Evolutionary conservation across 2,888 invertebrate genomes (phyloP).

Genomic region (Hartigia nigra): DNA sequence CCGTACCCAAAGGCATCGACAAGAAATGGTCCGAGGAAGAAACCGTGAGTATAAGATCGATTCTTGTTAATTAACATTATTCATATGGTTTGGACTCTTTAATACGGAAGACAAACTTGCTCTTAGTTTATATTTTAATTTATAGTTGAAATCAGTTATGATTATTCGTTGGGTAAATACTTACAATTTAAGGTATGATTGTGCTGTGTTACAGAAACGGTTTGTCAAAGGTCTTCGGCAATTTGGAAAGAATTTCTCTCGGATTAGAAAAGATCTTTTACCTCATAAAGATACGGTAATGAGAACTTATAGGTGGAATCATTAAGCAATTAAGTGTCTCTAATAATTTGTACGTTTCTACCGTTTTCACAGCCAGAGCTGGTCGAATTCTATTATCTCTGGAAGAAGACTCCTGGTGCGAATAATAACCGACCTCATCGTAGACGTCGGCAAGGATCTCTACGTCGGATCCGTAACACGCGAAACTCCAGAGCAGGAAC

Average conservation of each 20-base stretch:
- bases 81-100: background rate
- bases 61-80: constrained; percentile 8
- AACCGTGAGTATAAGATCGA: constrained; percentile 69
- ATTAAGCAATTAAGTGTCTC: constrained; percentile 2
- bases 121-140: background rate
- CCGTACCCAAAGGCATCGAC: constrained; percentile 95
- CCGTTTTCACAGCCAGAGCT: constrained; percentile 79
- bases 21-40: constrained; percentile 99
- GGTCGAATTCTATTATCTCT: constrained; percentile 98
- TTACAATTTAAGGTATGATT: background rate
- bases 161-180: background rate
- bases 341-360: background rate
- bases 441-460: constrained; percentile 86
- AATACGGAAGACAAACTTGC: background rate
- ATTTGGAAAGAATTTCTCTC: constrained; percentile 99
- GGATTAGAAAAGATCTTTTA: constrained; percentile 94
- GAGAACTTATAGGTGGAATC: background rate
- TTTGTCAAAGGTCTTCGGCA: constrained; percentile 98
- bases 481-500: constrained; percentile 86
- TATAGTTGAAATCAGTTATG: background rate
- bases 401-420: constrained; percentile 99
- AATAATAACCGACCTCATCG: constrained; percentile 96
- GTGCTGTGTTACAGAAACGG: constrained; percentile 73
- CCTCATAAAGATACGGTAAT: constrained; percentile 94
- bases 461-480: constrained; percentile 88